Evolutionary conservation across 2,888 invertebrate species (phyloP), one percentile per base, ranked within the genome.

Genomic region (Andricus curvator): DNA sequence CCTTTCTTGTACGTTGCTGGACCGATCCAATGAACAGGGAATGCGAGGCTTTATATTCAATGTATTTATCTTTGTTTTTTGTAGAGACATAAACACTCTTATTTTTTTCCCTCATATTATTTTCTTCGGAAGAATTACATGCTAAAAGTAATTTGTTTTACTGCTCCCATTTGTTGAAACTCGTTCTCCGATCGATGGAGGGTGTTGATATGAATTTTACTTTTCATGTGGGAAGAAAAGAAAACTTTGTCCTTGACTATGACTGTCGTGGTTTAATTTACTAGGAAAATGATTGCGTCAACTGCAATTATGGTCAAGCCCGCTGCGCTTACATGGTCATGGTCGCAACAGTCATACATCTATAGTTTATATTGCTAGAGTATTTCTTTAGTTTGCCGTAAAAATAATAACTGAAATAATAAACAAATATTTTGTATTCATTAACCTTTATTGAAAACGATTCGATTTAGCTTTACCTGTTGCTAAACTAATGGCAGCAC

Each of bases 161-260:
- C 33, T 65, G 65, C 65, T 65, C 17, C 33, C 22, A 66, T 66
- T 66, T 66, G 41, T 66, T 66, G 41, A 66, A 66, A 66, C 37
- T 66, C 66, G 66, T 66, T 66, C n/a, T 37, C 0, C 4, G n/a
- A 8, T 37, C 13, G 4, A 37, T 37, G 8, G 3, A n/a, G n/a
- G 65, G 33, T 8, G 4, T 65, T 33, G 25, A 65, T 33, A 65
- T 25, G 6, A 33, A 25, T 66, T 48, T 48, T 44, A 25, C 65
- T 33, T 65, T 33, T 22, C 2, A 48, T 48, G 20, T 51, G 48
- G 48, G 29, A 70, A 70, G 70, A 70, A 48, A 51, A 70, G 41
- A 68, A 22, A 70, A 70, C 51, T 29, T 29, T 20, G 70, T 48
- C 70, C 70, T 70, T 70, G 70, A 70, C 70, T 70, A 70, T 70